Evolutionary conservation across 2,797 vertebrate genomes (phyloP), one percentile per base, ranked within the genome.

Genomic region (Sebastes taczanowskii): DNA sequence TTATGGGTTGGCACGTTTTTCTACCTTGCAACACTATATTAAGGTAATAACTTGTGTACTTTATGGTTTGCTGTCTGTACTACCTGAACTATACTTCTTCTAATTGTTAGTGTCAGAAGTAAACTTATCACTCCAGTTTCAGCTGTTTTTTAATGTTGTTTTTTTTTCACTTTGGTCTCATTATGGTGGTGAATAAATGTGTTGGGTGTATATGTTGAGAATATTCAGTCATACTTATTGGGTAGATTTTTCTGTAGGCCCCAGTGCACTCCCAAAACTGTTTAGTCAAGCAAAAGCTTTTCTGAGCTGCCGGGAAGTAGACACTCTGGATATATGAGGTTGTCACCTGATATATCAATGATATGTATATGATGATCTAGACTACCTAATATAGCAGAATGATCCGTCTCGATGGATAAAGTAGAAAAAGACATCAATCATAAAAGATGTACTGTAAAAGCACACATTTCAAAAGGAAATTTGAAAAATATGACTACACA

Each of bases 281-380:
- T 73, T 60, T 25, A 74, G 11, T 20, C 25, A 78, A 63, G 60
- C 10, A 56, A 55, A 81, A 42, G 34, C 62, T 72, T 78, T 23
- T 32, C 7, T 66, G 49, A 18, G 52, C 58, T 78, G 32, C 53
- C 23, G 38, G 42, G 23, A 35, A 7, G 27, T 49, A 2, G 49
- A 63, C 46, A 29, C 59, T 38, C 6, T 55, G 23, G n/a, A 78
- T 56, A 18, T 7, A 65, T 59, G 30, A 75, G n/a, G 22, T 49
- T 35, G 52, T 64, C 62, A 68, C 11, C 56, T 74, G 49, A 78
- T 68, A 42, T 73, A 49, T 49, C 63, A 83, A 3, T 75, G 58
- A 77, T 42, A 63, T 8, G 10, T 42, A 72, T 49, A 14, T 64
- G 46, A 69, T 13, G 14, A 20, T 61, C 23, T 27, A 14, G 11